Evolutionary conservation across 1,140 invertebrate species (phyloP), one percentile per base, ranked within the genome.

Genomic region (Aporrectodea caliginosa): DNA sequence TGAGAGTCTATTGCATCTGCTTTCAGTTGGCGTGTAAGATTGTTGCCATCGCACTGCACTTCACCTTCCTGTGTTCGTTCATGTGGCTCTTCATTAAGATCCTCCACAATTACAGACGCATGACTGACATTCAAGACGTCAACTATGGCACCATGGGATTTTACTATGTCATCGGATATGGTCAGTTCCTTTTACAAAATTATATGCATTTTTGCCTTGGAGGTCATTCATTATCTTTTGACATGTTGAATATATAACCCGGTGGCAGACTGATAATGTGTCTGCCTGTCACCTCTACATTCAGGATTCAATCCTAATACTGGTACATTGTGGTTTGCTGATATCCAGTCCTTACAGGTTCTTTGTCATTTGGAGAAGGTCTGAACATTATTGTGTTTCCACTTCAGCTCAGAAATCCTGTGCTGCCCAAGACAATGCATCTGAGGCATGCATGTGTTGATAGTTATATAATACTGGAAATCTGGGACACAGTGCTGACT

Each of bases 101-200:
- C 14, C 90, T 97, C 79, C 97, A 98, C 89, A 89, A 98, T 16
- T 95, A 98, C 85, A 91, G 96, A 71, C 96, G 98, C 93, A 89
- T 98, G 69, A 96, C 95, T 0, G 96, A 98, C 89, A 93, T 98
- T 90, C 90, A 96, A 14, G 95, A 98, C 86, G 95, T 98, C 22
- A 98, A 99, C 89, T 94, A 97, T 85, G 96, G 95, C 0, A 93
- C 93, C 43, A 96, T 98, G 92, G 91, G 94, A 78, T 95, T 97
- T 86, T 98, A 98, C 86, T 95, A 96, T 84, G 93, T 95, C n/a
- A 91, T 96, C 84, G 96, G 95, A 6, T 98, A 98, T 85, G 95
- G 94, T 86, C 72, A 79, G 85, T 78, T 16, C 12, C 16, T 27
- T 14, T 68, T 16, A n/a, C n/a, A n/a, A n/a, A n/a, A 43, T 58